Percentiles rank a stretch among this genome's conserved stretches.
These are phyloP conservation scores for Merops nubicus DNA, from an alignment of 2,113 vertebrate species.

Conservation along the genomic window DNA sequence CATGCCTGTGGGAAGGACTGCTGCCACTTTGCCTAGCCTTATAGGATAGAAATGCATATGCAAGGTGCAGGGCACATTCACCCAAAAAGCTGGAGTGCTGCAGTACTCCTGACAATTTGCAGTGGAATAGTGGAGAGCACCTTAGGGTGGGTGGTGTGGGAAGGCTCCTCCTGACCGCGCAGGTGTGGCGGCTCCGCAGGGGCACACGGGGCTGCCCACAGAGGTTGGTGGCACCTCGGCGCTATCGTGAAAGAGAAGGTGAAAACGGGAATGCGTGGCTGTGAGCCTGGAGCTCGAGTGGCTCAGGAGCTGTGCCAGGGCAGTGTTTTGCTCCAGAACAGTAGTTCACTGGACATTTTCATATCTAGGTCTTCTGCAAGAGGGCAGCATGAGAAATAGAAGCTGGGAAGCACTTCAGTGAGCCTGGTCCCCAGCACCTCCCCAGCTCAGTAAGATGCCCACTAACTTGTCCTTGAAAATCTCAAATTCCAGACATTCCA, in stretches of 20 bases:
- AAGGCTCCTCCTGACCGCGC: neutral
- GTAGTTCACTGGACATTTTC: neutral
- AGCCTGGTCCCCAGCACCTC: neutral
- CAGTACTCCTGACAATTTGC: neutral
- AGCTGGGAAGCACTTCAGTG: neutral
- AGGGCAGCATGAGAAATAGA: rapidly evolving
- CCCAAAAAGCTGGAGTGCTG: neutral
- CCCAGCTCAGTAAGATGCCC: neutral
- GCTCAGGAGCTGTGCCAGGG: neutral
- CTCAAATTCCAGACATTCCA: neutral
- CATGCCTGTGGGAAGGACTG: neutral
- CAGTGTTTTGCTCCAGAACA: neutral
- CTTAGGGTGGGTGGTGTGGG: rapidly evolving
- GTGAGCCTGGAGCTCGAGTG: neutral
- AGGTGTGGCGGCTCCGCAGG: rapidly evolving
- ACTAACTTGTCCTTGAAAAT: neutral
- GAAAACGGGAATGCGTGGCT: neutral
- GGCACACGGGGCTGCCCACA: neutral
- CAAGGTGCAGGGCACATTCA: neutral
- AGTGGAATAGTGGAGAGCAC: neutral
- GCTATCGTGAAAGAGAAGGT: neutral
- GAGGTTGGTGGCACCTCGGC: neutral
- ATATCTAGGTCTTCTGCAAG: neutral
- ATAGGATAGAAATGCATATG: neutral
- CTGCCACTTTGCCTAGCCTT: neutral